Conservation (phyloP, 2,797 vertebrate species). For the Tiaroga cobitis region DNA sequence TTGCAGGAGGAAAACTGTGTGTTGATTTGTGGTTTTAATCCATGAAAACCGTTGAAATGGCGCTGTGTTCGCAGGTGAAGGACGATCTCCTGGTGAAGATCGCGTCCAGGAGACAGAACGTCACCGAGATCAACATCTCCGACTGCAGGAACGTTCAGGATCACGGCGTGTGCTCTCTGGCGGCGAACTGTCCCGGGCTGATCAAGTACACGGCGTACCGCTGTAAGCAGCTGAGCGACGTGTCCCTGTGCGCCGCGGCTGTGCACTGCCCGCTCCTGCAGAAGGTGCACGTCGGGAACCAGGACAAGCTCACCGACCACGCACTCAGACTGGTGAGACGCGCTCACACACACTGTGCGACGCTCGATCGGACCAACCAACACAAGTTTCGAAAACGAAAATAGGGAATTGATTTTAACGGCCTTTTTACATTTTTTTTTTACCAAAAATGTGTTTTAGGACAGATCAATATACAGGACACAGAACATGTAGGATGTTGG, state of each 20-base stretch:
- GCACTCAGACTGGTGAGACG: slow-evolving; percentile 89
- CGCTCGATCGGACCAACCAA: too few species aligned
- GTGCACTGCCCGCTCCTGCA: slow-evolving; percentile 93
- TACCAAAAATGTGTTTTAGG: too few species aligned
- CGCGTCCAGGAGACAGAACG: slow-evolving; percentile 93
- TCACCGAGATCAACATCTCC: slow-evolving; percentile 97
- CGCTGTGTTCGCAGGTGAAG: slow-evolving; percentile 80
- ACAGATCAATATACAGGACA: too few species aligned
- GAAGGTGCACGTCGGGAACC: slow-evolving; percentile 98
- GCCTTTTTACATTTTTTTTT: too few species aligned
- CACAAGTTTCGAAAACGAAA: too few species aligned
- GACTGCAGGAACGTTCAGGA: slow-evolving; percentile 96
- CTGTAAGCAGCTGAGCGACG: slow-evolving; percentile 96
- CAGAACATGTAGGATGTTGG: too few species aligned
- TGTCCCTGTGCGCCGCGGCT: slow-evolving; percentile 88
- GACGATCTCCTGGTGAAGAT: slow-evolving; percentile 95
- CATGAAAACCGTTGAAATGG: too few species aligned
- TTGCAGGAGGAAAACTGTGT: too few species aligned
- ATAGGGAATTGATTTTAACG: too few species aligned
- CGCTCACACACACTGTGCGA: too few species aligned
- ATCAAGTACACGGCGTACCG: slow-evolving; percentile 95
- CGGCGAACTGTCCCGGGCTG: slow-evolving; percentile 90
- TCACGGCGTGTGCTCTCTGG: slow-evolving; percentile 89
- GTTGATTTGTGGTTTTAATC: too few species aligned
- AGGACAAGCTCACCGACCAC: slow-evolving; percentile 94